phyloP scores from a whole-genome alignment of 2,888 invertebrate genomes.

The Epirrita christyi region DNA sequence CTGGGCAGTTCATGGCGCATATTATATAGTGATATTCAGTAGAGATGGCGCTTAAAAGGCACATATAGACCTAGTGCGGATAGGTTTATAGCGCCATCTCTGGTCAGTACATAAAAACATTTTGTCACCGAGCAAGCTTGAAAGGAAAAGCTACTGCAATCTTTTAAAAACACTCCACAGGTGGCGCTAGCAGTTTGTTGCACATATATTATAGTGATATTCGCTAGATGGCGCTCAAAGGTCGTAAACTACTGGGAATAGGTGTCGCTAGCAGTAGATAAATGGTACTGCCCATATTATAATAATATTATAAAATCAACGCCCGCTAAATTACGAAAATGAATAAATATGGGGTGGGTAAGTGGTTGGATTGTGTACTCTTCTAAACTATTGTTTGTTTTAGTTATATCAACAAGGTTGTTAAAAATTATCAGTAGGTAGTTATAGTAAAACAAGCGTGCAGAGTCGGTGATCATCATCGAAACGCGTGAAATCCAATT shows the following conservation, averaged over 20 bases:
- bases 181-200: slow-evolving; percentile 12
- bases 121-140: neutral
- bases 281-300: neutral
- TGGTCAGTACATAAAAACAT: neutral
- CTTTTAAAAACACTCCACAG: neutral
- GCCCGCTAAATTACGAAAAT: too few species aligned
- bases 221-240: slow-evolving; percentile 8
- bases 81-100: slow-evolving; percentile 25
- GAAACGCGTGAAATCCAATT: slow-evolving; percentile 48
- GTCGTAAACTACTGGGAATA: neutral
- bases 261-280: slow-evolving; percentile 6
- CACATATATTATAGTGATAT: too few species aligned
- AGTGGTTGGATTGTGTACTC: neutral
- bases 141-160: slow-evolving; percentile 2
- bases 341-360: too few species aligned
- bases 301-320: neutral
- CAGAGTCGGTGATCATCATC: slow-evolving; percentile 33
- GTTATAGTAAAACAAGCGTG: slow-evolving; percentile 44
- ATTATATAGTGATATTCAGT: too few species aligned
- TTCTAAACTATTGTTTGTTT: neutral
- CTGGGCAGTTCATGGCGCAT: too few species aligned
- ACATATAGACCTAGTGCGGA: too few species aligned
- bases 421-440: neutral
- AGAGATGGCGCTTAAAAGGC: too few species aligned
- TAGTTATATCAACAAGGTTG: neutral